Base-by-base conservation (phyloP, 2,888 invertebrate species). In the Nymphalis urticae region DNA sequence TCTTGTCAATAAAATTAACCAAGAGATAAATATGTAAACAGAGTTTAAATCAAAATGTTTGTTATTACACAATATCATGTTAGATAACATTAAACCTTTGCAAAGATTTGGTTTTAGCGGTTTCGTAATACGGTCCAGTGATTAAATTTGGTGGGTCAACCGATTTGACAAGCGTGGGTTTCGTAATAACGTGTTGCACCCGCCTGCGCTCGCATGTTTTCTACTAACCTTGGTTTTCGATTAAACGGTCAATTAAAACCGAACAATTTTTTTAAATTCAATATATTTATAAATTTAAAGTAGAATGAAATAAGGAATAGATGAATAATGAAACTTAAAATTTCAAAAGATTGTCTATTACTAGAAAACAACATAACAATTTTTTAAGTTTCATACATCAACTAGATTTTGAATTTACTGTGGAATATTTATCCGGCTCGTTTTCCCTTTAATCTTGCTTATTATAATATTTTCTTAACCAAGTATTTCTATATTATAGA, bases 91-190 rank as follows among this genome's bases (percentile, higher is more conserved):
- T 60, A n/a, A 56, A 56, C 32, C 17, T 32, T 17, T 27, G 32
- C 27, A 56, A 27, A 32, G 17, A 56, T 32, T 56, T 56, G 8
- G 50, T 32, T 63, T 48, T 32, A 36, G 16, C 50, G 42, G 54
- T 54, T 59, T 56, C 48, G n/a, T 59, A 54, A 61, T 68, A 65
- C 59, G 56, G 53, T 64, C 42, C 42, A 61, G 32, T n/a, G 27
- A 69, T 69, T 66, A 72, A 65, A 68, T 66, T 70, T 42, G 36
- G 63, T 36, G 58, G 64, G 63, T 71, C 69, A 69, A 58, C 51
- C 42, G 63, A 71, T 42, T 64, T 60, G 65, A 73, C 62, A 62
- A 65, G 59, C 65, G 64, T 70, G 62, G 66, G 69, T 74, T 71
- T 54, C 16, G 62, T 68, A 69, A 71, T 69, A 24, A 51, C 63